Conservation (phyloP, 2,113 vertebrate genomes). For the Neopipo cinnamomea region DNA sequence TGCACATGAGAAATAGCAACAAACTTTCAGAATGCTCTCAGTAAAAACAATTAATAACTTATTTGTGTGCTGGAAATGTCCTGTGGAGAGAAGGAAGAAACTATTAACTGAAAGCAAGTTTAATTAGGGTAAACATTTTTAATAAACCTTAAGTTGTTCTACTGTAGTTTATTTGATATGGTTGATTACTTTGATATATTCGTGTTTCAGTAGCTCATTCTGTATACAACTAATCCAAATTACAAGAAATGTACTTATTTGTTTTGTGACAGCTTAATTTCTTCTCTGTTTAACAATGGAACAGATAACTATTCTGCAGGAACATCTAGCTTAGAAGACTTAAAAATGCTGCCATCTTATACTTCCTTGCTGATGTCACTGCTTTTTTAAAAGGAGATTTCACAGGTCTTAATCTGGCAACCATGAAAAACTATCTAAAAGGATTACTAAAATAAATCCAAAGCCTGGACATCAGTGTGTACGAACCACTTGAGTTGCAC, state of each 20-base stretch:
- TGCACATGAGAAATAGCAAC: background rate
- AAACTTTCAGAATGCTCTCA: background rate
- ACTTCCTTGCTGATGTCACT: background rate
- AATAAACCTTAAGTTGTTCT: background rate
- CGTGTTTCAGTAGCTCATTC: background rate
- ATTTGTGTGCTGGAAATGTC: background rate
- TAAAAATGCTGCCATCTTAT: background rate
- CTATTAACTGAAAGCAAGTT: background rate
- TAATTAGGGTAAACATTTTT: background rate
- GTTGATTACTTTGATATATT: background rate
- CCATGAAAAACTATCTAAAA: background rate
- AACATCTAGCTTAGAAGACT: background rate
- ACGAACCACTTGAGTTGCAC: background rate
- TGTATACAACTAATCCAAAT: background rate
- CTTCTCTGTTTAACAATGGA: background rate
- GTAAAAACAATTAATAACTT: background rate
- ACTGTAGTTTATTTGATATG: background rate
- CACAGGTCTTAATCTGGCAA: background rate
- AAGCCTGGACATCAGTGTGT: background rate
- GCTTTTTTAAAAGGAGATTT: background rate
- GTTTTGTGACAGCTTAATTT: background rate
- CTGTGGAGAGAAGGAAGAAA: background rate
- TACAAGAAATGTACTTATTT: background rate
- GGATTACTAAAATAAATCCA: background rate
- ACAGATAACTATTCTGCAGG: background rate